Evolutionary conservation across 2,113 vertebrate genomes (phyloP), one percentile per base, ranked within the genome.

Genomic region (Motacilla tschutschensis): DNA sequence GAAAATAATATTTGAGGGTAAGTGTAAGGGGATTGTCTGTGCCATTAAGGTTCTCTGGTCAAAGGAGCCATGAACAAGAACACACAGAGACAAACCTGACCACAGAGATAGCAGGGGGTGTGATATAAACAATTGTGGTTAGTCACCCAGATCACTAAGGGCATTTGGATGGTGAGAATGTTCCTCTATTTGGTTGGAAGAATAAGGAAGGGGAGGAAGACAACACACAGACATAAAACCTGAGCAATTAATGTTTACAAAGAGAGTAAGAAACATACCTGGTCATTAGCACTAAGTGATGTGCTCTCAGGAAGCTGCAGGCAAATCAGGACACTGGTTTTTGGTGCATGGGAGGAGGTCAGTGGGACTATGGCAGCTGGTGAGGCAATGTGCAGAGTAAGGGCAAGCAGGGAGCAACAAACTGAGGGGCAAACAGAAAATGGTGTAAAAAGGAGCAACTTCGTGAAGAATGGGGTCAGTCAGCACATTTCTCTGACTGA

Each of bases 401-500:
- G 12, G 12, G 20, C 16, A 44, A 64, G 8, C 16, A 59, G 46
- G 16, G 10, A 64, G 8, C 2, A 38, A 25, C 2, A 36, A 55
- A 59, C 5, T 14, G 6, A 8, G 11, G 9, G 6, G 6, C 48
- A 69, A n/a, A 55, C 17, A 47, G 31, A 76, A 72, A 66, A 29
- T 12, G 8, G 8, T 40, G 22, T 18, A n/a, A 64, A 73, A 85
- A 3, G 4, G 24, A 55, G 9, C 0, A 0, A 8, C 11, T 60
- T 24, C 0, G 0, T 26, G 21, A 46, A 60, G 76, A 79, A 60
- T 1, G 0, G 12, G 40, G 8, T 17, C 15, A 25, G 29, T 8
- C 11, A 36, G 44, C 24, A 12, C 17, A 18, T 10, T 29, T 54
- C n/a, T n/a, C n/a, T n/a, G n/a, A n/a, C n/a, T n/a, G n/a, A n/a